These are phyloP conservation scores for Tiliqua scincoides DNA, from an alignment of 2,113 vertebrate genomes.

Conservation along the genomic window DNA sequence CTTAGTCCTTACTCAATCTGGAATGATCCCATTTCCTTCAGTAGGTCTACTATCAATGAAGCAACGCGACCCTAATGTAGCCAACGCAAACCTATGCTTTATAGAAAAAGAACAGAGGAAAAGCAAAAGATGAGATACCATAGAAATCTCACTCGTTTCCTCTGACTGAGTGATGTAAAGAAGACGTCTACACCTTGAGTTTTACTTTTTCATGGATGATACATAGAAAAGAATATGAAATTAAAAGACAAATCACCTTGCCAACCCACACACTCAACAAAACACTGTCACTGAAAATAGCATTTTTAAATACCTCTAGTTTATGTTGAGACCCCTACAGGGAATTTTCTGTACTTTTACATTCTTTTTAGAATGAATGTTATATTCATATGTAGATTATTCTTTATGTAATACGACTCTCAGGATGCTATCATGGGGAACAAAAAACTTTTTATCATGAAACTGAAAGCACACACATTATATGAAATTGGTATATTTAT, in stretches of 20 bases:
- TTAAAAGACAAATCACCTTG: not conserved
- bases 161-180: not conserved
- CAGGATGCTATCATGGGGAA: not conserved
- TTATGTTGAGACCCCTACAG: not conserved
- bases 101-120: not conserved
- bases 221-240: not conserved
- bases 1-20: not conserved
- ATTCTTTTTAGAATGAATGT: not conserved
- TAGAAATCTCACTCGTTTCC: not conserved
- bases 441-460: not conserved
- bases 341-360: slow-evolving; percentile 8
- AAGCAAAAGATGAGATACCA: not conserved
- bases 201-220: not conserved
- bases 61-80: no score
- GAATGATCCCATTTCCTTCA: not conserved
- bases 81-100: not conserved
- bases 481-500: not conserved
- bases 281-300: not conserved
- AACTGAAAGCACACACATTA: not conserved
- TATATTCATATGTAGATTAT: slow-evolving; percentile 10
- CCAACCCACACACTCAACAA: slow-evolving; percentile 1
- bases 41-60: not conserved
- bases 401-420: not conserved
- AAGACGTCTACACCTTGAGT: not conserved
- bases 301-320: not conserved